phyloP scores from a whole-genome alignment of 2,888 invertebrate species.

The Xanthorhoe spadicearia region DNA sequence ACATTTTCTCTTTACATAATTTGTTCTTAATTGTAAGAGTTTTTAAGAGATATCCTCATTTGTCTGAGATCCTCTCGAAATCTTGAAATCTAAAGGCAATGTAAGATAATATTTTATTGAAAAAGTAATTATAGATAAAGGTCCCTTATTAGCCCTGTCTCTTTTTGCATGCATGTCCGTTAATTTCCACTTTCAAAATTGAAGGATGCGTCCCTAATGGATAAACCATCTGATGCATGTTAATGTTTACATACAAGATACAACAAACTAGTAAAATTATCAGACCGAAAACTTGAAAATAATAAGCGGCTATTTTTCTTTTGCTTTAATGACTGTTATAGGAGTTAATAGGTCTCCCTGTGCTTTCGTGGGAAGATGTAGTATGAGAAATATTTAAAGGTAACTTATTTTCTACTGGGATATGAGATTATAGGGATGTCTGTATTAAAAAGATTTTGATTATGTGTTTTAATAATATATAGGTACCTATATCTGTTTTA shows the following conservation, averaged over 20 bases:
- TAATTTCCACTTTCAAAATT: background rate
- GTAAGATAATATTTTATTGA: too few species aligned
- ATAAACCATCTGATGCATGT: constrained; percentile 6
- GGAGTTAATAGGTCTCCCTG: constrained; percentile 70
- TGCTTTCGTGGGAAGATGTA: constrained; percentile 69
- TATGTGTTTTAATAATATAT: too few species aligned
- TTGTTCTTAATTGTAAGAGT: too few species aligned
- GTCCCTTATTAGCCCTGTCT: background rate
- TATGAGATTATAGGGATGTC: background rate
- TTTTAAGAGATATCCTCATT: too few species aligned
- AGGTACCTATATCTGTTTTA: too few species aligned
- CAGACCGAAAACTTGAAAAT: constrained; percentile 68
- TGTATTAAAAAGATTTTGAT: background rate
- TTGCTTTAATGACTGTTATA: constrained; percentile 75
- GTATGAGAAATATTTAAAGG: constrained; percentile 20
- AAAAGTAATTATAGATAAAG: background rate
- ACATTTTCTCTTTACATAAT: too few species aligned
- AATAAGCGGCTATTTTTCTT: constrained; percentile 73
- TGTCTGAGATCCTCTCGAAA: too few species aligned
- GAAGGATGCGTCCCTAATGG: background rate
- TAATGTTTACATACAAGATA: constrained; percentile 51
- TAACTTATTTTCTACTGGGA: constrained; percentile 22
- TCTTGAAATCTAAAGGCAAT: too few species aligned
- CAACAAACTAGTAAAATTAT: constrained; percentile 65
- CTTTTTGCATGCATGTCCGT: background rate